Base-by-base conservation (phyloP, 2,113 vertebrate species). In the Pelvicachromis taeniatus region DNA sequence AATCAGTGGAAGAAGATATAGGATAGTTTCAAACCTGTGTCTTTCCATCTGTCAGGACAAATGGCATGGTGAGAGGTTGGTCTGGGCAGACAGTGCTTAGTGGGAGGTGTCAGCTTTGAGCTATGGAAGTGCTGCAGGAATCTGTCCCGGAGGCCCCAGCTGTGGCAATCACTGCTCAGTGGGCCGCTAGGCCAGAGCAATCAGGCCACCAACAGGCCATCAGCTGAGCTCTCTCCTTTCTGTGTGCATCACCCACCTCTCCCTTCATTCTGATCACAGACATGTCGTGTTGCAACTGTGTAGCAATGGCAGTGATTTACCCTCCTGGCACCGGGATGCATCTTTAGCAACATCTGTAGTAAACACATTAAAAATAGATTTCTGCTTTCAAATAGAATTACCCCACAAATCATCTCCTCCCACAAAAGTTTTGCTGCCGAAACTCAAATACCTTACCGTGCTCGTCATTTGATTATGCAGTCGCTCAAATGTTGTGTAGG, bases 121-220 rank as follows among this genome's bases (percentile, higher is more conserved):
- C 94, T 91, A 93, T 94, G 93, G 93, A 86, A 92, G 91, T 65
- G 75, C 90, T 77, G 6, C 77, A 91, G 93, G 94, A 95, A 94
- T 94, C 92, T 88, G 88, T 94, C 92, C 93, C 87, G 85, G 86
- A 94, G 94, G 94, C 92, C 93, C 90, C 93, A 94, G 95, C 94
- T 95, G 93, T 92, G 93, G 94, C 95, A 95, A 95, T 95, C 95
- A 95, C 91, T 92, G 94, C 93, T 95, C 94, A 95, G 93, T 91
- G 93, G 93, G 95, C 95, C 91, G 90, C 93, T 92, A 95, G 90
- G 89, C 89, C 93, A 83, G 87, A 89, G 96, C 96, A 97, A 97
- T 96, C 95, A 94, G 90, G 88, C 85, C 96, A 96, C 95, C 94
- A 93, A 96, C 95, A 83, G 80, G 88, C 23, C 33, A 95, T 96